A percentile compares a stretch with the other conserved stretches of the same genome.
Conservation (phyloP, 2,888 invertebrate species). For the Drosophila melanosoma region DNA sequence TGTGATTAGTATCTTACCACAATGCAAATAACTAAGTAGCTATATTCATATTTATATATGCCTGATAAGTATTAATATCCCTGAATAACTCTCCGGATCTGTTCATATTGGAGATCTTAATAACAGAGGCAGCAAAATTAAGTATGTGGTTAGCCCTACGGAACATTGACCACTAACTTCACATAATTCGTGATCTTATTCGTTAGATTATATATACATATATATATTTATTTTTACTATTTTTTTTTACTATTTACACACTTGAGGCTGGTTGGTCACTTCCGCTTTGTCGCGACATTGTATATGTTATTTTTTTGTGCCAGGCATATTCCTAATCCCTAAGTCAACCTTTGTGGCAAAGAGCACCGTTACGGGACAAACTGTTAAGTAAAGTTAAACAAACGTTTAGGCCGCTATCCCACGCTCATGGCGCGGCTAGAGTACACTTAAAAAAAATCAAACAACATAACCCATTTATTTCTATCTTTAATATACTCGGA, state of each 20-base stretch:
- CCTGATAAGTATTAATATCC: not conserved
- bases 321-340: conserved; percentile 17
- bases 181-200: not conserved
- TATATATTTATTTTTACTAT: too few species aligned
- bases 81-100: not conserved
- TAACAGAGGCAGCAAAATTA: not conserved
- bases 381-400: conserved; percentile 68
- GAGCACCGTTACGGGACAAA: conserved; percentile 44
- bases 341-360: conserved; percentile 6
- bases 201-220: not conserved
- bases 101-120: not conserved
- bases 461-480: not conserved
- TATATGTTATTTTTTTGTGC: conserved; percentile 18
- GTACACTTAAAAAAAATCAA: not conserved
- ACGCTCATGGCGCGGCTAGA: conserved; percentile 34
- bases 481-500: not conserved
- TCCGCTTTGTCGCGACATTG: conserved; percentile 55
- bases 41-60: not conserved
- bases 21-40: not conserved
- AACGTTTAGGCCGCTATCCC: conserved; percentile 51
- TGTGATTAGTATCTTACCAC: too few species aligned
- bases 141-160: not conserved
- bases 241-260: conserved; percentile 23
- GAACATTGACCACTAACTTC: not conserved
- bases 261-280: conserved; percentile 41